Base-by-base conservation (phyloP, 1,140 invertebrate species). In the Steinernema feltiae region DNA sequence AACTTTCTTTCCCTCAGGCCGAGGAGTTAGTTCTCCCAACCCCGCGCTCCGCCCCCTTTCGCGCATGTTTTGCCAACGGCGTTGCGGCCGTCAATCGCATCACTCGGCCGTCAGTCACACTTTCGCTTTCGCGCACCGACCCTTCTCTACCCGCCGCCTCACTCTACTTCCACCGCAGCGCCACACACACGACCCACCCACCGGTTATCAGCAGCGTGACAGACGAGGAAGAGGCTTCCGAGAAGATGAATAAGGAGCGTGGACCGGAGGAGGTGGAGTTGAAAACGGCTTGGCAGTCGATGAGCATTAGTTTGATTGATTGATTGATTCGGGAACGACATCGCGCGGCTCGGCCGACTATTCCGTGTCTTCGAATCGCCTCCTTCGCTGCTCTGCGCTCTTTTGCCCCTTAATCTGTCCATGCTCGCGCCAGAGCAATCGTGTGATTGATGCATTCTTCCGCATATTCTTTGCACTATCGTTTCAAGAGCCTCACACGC, bases 241-340 rank as follows among this genome's bases (percentile, higher is more conserved):
- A 41, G 18, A 18, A 41, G 35, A 18, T 41, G 18, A 41, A 41
- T 18, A 41, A 41, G 35, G 35, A n/a, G n/a, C n/a, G n/a, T n/a
- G n/a, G n/a, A 18, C 18, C 18, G 35, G 35, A 7, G 7, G 35
- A 41, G 35, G 35, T 7, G 35, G 35, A 41, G 35, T 41, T 41
- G 7, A 41, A 41, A 18, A 3, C 53, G 24, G 2, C 53, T 3
- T 63, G 53, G 53, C 53, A 63, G 53, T 63, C 53, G 15, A 63
- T 63, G 53, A 63, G 53, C 53, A 63, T 63, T 63, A 63, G 53
- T 63, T 63, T 63, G 53, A 63, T 63, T 63, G 53, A 63, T 63
- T 63, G 53, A 63, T 63, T 63, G 53, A 63, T 63, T 63, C 53
- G 12, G 15, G 24, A 63, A 63, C 53, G 53, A 63, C 53, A 63